Evolutionary conservation across 1,140 invertebrate species (phyloP).

Genomic region (Bacillus rossius): DNA sequence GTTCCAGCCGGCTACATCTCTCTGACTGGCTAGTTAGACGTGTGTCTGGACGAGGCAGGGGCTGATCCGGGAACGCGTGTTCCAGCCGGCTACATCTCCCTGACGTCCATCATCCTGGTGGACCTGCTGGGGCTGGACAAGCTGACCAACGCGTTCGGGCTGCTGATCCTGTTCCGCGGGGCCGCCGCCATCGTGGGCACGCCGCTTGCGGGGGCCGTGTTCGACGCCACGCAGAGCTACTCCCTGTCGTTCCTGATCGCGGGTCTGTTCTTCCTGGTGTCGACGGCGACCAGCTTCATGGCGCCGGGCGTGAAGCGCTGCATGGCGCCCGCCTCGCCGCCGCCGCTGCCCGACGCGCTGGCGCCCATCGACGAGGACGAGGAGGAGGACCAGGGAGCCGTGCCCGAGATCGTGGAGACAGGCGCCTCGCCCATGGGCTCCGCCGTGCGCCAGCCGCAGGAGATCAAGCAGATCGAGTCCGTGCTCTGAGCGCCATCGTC

Average conservation of each 20-base stretch:
- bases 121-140: slow-evolving; percentile 93
- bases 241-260: slow-evolving; percentile 89
- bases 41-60: no score
- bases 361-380: slow-evolving; percentile 76
- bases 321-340: slow-evolving; percentile 42
- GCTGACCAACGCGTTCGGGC: slow-evolving; percentile 93
- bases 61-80: no score
- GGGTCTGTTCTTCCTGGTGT: slow-evolving; percentile 78
- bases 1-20: no score
- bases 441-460: slow-evolving; percentile 36
- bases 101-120: slow-evolving; percentile 96
- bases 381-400: slow-evolving; percentile 48
- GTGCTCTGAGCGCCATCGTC: slow-evolving; percentile 49
- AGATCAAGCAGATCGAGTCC: slow-evolving; percentile 60
- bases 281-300: slow-evolving; percentile 78
- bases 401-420: slow-evolving; percentile 58
- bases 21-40: no score
- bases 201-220: slow-evolving; percentile 78
- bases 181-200: slow-evolving; percentile 83
- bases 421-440: slow-evolving; percentile 50
- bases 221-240: slow-evolving; percentile 80
- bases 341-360: slow-evolving; percentile 60
- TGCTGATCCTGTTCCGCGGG: slow-evolving; percentile 91
- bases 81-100: slow-evolving; percentile 92
- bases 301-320: slow-evolving; percentile 70